phyloP scores from a whole-genome alignment of 2,888 invertebrate genomes.

The Latheticus oryzae region DNA sequence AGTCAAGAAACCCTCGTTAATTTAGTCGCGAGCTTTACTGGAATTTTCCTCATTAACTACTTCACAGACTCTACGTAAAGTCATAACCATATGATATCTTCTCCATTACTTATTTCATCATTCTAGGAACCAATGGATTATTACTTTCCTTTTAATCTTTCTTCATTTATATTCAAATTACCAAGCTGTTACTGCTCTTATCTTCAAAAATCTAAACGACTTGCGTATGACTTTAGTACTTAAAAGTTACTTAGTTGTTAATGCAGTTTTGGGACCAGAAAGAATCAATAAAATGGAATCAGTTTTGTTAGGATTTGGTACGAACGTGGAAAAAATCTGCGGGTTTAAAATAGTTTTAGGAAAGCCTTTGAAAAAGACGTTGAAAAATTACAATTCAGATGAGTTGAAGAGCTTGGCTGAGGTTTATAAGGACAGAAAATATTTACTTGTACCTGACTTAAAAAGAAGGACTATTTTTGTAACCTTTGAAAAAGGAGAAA shows the following conservation, averaged over 20 bases:
- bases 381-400: conserved; percentile 48
- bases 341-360: conserved; percentile 75
- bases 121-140: conserved; percentile 76
- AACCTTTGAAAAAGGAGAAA: conserved; percentile 68
- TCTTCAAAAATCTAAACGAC: conserved; percentile 84
- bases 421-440: conserved; percentile 67
- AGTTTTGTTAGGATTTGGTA: conserved; percentile 71
- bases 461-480: conserved; percentile 68
- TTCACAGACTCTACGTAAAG: conserved; percentile 70
- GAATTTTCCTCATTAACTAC: conserved; percentile 78
- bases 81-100: neutral
- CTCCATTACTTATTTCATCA: conserved; percentile 46
- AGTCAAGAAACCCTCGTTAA: conserved; percentile 98
- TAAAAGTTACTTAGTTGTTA: conserved; percentile 74
- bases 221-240: conserved; percentile 79
- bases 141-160: conserved; percentile 79
- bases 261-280: conserved; percentile 71
- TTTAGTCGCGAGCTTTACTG: conserved; percentile 83
- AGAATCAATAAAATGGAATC: conserved; percentile 80
- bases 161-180: conserved; percentile 91
- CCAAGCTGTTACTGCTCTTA: conserved; percentile 83
- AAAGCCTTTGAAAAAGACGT: conserved; percentile 65
- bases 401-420: conserved; percentile 64
- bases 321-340: conserved; percentile 68
- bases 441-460: conserved; percentile 69